These are phyloP conservation scores for Phaethornis superciliosus DNA, from an alignment of 2,113 vertebrate species.

Conservation along the genomic window DNA sequence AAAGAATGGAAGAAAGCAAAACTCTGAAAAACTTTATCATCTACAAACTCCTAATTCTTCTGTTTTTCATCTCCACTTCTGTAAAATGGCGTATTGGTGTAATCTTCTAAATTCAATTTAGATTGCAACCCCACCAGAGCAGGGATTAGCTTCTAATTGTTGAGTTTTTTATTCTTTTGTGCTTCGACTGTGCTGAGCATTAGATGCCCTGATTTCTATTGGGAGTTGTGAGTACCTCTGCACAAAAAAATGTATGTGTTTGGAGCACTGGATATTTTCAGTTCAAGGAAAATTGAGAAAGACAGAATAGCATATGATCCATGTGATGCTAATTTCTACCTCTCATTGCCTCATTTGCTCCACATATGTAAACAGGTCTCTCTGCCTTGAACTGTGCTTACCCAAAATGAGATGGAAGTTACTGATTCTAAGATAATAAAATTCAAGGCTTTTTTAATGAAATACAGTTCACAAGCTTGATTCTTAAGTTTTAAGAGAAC, in stretches of 20 bases:
- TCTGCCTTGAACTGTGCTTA: not conserved
- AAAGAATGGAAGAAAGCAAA: conserved; percentile 18
- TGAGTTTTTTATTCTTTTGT: not conserved
- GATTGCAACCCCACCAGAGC: not conserved
- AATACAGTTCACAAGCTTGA: not conserved
- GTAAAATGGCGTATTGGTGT: not conserved
- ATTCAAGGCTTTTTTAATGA: not conserved
- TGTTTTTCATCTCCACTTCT: not conserved
- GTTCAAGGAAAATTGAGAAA: not conserved
- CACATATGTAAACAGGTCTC: not conserved
- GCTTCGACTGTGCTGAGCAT: not conserved
- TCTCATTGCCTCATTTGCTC: not conserved
- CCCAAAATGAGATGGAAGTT: not conserved
- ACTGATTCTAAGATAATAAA: not conserved
- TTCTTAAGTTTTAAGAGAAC: not conserved
- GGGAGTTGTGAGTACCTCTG: not conserved
- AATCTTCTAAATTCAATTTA: not conserved
- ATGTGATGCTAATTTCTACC: not conserved
- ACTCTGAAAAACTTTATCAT: not conserved
- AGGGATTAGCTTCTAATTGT: not conserved
- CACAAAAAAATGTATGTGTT: not conserved
- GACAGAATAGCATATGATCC: not conserved
- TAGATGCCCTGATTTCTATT: not conserved
- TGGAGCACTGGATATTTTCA: not conserved
- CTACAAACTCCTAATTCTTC: not conserved